Base-by-base conservation (phyloP, 2,113 vertebrate species). In the Cyanoliseus patagonus region DNA sequence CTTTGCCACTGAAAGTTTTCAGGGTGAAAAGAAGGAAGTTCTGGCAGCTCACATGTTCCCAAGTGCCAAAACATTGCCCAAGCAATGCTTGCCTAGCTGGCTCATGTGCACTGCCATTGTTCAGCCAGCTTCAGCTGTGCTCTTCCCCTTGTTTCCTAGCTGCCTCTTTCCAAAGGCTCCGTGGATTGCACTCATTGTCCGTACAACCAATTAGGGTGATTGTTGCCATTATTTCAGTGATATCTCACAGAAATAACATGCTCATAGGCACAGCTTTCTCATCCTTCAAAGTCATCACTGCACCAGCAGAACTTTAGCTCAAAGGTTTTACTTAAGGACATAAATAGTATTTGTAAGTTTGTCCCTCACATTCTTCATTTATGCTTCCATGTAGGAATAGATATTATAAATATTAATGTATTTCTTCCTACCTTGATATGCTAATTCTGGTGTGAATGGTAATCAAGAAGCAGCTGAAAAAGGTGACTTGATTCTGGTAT, bases 401-500 rank as follows among this genome's bases (percentile, higher is more conserved):
- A 81, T 83, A 42, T 78, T 61, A 98, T 98, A 94, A 98, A 98
- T 98, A 98, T 98, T 98, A 96, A 98, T 97, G 88, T 67, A 80
- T 95, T 97, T 98, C 88, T 96, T 97, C 94, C 94, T 96, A 98
- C 97, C 97, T 98, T 97, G 97, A 97, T 98, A 97, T 97, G 97
- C 94, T 98, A 97, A 98, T 97, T 94, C 88, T 70, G 88, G 46
- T 91, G 17, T 66, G 91, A 95, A 95, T 96, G 95, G 85, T 97
- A 97, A 97, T 98, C 97, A 98, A 97, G 95, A 91, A 95, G 77
- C 88, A 95, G 90, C 92, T 88, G 95, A 95, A 95, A 96, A 97
- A 88, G 91, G 95, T 95, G 67, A 76, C 59, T 97, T 10, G 69
- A 91, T 97, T 98, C 94, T 97, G 83, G 37, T 95, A 96, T 97